These are phyloP conservation scores for Ernsta delagoae DNA, from an alignment of 2,888 invertebrate species.

Conservation along the genomic window DNA sequence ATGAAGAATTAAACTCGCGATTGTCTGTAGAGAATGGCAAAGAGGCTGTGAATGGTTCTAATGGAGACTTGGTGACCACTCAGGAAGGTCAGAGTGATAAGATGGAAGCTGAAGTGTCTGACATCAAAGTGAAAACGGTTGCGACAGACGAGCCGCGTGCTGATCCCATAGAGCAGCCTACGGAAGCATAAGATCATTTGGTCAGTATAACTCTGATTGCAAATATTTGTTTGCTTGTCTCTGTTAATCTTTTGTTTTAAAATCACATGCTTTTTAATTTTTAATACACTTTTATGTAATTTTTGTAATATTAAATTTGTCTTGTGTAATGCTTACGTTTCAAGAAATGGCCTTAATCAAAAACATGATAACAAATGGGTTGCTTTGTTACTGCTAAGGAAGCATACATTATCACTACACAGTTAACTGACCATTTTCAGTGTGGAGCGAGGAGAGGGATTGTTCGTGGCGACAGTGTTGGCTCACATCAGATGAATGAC, in stretches of 20 bases:
- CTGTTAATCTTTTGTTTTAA: too few relatives aligned
- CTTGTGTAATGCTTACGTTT: too few relatives aligned
- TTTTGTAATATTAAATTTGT: too few relatives aligned
- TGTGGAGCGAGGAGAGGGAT: conserved; percentile 53
- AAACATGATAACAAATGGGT: too few relatives aligned
- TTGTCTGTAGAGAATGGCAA: conserved; percentile 70
- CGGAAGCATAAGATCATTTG: conserved; percentile 78
- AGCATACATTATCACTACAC: background rate
- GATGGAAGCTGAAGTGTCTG: conserved; percentile 61
- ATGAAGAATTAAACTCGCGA: conserved; percentile 65
- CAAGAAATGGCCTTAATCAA: too few relatives aligned
- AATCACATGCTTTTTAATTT: too few relatives aligned
- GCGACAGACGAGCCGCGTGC: conserved; percentile 74
- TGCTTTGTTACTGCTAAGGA: background rate
- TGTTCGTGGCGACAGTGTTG: conserved; percentile 65
- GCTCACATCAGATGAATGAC: conserved; percentile 75
- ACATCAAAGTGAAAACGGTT: conserved; percentile 85
- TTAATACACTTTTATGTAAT: too few relatives aligned
- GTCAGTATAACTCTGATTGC: conserved; percentile 52
- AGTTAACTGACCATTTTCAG: conserved; percentile 51
- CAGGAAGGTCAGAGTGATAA: conserved; percentile 73
- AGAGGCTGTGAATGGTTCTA: conserved; percentile 50
- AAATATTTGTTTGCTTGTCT: too few relatives aligned
- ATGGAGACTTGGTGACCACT: conserved; percentile 46
- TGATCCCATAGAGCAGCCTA: conserved; percentile 78